Base-by-base conservation (phyloP, 2,888 invertebrate species). In the Pristionchus exspectatus region DNA sequence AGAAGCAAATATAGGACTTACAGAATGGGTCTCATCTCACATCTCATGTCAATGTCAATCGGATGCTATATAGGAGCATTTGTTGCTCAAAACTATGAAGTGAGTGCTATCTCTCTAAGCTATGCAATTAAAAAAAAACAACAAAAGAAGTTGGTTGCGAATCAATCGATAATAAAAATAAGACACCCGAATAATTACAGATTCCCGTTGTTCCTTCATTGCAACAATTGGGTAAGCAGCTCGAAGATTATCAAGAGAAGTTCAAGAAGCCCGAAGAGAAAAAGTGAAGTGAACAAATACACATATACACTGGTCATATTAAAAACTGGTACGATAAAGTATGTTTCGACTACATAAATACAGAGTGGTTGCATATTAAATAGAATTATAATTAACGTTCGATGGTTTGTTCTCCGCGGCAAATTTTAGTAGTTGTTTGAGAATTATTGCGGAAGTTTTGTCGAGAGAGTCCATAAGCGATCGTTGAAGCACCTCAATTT, bases 11-110 rank as follows among this genome's bases (percentile, higher is more conserved):
- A 5, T 18, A 5, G 59, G 59, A 18, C 24, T 77, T 38, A 38
- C 54, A 63, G 85, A 63, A 93, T 93, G 93, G 93, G 93, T 85
- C 74, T 92, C 77, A 90, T 93, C 30, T 91, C 92, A 18, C 93
- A 93, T 66, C 77, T 93, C 18, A 14, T 93, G 56, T 77, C 93
- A 30, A 88, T 92, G 88, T 89, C 90, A 30, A 85, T 92, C 69
- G 93, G 93, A 89, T 87, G 90, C 10, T 93, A 93, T 77, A 92
- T 90, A 18, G 93, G 93, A 50, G 90, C 91, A 1, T 93, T 91
- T 85, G 90, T 89, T 21, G 93, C 91, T 59, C 93, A 93, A 89
- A 93, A 93, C 89, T 92, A 93, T 63, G 91, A 93, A 88, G 93
- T 93, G 33, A 81, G 84, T n/a, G 30, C 2, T 33, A 3, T 38